Conservation (phyloP, 2,888 invertebrate genomes). For the Labia minor region DNA sequence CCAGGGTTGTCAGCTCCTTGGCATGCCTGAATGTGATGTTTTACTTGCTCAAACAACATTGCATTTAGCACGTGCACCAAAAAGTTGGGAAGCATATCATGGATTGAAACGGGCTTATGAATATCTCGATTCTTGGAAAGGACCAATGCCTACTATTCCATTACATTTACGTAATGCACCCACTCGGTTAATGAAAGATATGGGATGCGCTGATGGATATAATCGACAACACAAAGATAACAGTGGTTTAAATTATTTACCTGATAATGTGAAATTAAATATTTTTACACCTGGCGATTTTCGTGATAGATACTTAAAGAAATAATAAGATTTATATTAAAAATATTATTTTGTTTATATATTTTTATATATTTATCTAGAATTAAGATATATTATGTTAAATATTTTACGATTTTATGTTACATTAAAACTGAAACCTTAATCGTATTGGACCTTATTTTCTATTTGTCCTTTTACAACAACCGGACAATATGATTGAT, state of each 20-base stretch:
- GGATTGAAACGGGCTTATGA: slow-evolving; percentile 47
- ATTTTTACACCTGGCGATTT: not conserved
- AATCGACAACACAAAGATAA: slow-evolving; percentile 45
- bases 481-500: too few relatives aligned
- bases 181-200: slow-evolving; percentile 61
- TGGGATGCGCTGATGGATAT: slow-evolving; percentile 56
- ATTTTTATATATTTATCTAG: too few relatives aligned
- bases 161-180: slow-evolving; percentile 71
- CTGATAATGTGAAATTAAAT: slow-evolving; percentile 48
- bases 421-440: too few relatives aligned
- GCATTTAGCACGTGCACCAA: slow-evolving; percentile 64
- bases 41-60: slow-evolving; percentile 65
- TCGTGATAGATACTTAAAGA: not conserved
- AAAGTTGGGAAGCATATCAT: slow-evolving; percentile 50
- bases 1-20: slow-evolving; percentile 66
- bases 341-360: too few relatives aligned
- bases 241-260: slow-evolving; percentile 53
- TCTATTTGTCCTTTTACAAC: too few relatives aligned
- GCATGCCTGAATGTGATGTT: slow-evolving; percentile 73
- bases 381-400: too few relatives aligned
- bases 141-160: slow-evolving; percentile 62
- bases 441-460: too few relatives aligned
- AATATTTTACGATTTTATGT: too few relatives aligned
- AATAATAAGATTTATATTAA: too few relatives aligned
- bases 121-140: slow-evolving; percentile 49